Evolutionary conservation across 2,888 invertebrate genomes (phyloP), one percentile per base, ranked within the genome.

Genomic region (Metalampra italica): DNA sequence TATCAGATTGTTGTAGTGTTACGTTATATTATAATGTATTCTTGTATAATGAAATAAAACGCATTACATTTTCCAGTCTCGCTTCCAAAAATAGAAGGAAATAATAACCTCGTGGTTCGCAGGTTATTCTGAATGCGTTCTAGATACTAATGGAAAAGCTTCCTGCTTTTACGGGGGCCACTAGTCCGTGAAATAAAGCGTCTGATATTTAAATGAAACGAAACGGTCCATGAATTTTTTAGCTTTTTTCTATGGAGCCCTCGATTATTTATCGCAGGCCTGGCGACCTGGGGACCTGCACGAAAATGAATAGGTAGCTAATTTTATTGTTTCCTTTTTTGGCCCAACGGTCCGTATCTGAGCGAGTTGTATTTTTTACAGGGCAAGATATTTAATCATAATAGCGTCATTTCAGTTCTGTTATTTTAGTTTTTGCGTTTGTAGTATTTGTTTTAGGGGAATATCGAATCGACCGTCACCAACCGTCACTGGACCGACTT

Each of bases 191-290:
- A 79, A 81, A 80, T 80, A 74, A 73, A 75, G 59, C 65, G 61
- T 57, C 70, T 63, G 73, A 11, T 78, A 71, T 82, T 77, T 76
- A 75, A 81, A 80, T 78, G 72, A 75, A 77, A 71, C 69, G 71
- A 66, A 65, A 64, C 71, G 66, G 52, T 70, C 56, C 58, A 63
- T 53, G 60, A 56, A 59, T 67, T 76, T 75, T 68, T 56, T 37
- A n/a, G 54, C 47, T 62, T 71, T 71, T 73, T 75, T 22, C 66
- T 70, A 59, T 60, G n/a, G 30, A 49, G 54, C 47, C 45, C 51
- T 57, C 62, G 54, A 71, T 71, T 71, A 74, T 74, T 73, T 71
- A 73, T 69, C 45, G 63, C 57, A 47, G 44, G 45, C 53, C 56
- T 52, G n/a, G 56, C 55, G 36, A 36, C n/a, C 36, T n/a, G 62